Evolutionary conservation across 2,888 invertebrate genomes (phyloP), one percentile per base, ranked within the genome.

Genomic region (Eretmocerus hayati): DNA sequence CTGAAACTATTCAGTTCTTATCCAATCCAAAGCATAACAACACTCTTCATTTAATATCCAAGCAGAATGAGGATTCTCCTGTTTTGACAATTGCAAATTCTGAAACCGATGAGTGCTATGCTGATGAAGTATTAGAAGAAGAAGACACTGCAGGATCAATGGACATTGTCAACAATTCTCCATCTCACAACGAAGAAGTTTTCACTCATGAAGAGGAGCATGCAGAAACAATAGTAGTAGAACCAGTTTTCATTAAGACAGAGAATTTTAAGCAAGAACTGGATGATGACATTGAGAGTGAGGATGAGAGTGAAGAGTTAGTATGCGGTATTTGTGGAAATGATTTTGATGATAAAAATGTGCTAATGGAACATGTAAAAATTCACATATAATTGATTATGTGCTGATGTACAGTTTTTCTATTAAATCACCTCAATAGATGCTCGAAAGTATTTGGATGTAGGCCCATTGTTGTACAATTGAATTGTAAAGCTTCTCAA

Each of bases 381-480:
- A 64, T 67, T 56, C 72, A 73, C 49, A 70, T 72, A 57, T 72
- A 70, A 63, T n/a, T n/a, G n/a, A n/a, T n/a, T n/a, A n/a, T n/a
- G n/a, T n/a, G n/a, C n/a, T n/a, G n/a, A n/a, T n/a, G n/a, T n/a
- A n/a, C n/a, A n/a, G n/a, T n/a, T n/a, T n/a, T n/a, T n/a, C n/a
- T n/a, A n/a, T n/a, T n/a, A n/a, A n/a, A n/a, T n/a, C n/a, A n/a
- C n/a, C n/a, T n/a, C n/a, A n/a, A n/a, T n/a, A n/a, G n/a, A n/a
- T n/a, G n/a, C n/a, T n/a, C n/a, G n/a, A n/a, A n/a, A n/a, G n/a
- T n/a, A n/a, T n/a, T n/a, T n/a, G n/a, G n/a, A n/a, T n/a, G n/a
- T n/a, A n/a, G n/a, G n/a, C n/a, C n/a, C n/a, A n/a, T n/a, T n/a
- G n/a, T n/a, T n/a, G n/a, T n/a, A n/a, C n/a, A n/a, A n/a, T n/a